phyloP scores from a whole-genome alignment of 2,113 vertebrate genomes.

The Falco punctatus region DNA sequence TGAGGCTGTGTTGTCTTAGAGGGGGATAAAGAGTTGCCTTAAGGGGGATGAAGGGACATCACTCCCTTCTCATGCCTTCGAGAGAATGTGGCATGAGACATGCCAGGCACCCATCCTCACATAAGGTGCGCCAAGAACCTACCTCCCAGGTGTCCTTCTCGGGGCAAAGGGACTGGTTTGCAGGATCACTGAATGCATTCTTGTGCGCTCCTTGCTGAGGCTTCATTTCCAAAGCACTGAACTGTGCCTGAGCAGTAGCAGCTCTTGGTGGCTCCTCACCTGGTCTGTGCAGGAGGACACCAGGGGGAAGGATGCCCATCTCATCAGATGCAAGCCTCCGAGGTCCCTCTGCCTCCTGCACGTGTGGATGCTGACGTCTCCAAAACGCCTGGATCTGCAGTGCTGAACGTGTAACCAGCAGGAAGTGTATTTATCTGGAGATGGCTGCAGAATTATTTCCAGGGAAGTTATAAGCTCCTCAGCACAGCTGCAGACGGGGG shows the following conservation, averaged over 20 bases:
- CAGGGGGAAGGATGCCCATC: not conserved
- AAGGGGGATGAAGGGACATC: not conserved
- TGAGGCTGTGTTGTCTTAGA: not conserved
- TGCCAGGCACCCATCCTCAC: not conserved
- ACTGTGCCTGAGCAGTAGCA: not conserved
- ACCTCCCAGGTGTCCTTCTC: not conserved
- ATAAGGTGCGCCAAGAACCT: not conserved
- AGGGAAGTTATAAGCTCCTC: not conserved
- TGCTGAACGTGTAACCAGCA: not conserved
- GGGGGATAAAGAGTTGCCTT: not conserved
- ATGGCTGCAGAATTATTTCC: not conserved
- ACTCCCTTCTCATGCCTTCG: fast-evolving
- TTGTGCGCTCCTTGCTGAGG: fast-evolving
- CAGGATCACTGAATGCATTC: not conserved
- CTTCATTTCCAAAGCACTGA: not conserved
- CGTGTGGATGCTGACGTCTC: not conserved
- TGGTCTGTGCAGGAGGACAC: not conserved
- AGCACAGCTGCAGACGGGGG: not conserved
- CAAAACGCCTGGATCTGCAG: fast-evolving
- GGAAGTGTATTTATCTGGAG: not conserved
- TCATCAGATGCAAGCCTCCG: not conserved
- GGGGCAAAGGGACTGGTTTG: not conserved
- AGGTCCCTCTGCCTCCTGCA: not conserved
- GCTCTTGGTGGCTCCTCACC: not conserved
- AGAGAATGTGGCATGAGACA: fast-evolving